These are phyloP conservation scores for Dendroctonus ponderosae DNA, from an alignment of 1,140 invertebrate genomes.

Conservation along the genomic window DNA sequence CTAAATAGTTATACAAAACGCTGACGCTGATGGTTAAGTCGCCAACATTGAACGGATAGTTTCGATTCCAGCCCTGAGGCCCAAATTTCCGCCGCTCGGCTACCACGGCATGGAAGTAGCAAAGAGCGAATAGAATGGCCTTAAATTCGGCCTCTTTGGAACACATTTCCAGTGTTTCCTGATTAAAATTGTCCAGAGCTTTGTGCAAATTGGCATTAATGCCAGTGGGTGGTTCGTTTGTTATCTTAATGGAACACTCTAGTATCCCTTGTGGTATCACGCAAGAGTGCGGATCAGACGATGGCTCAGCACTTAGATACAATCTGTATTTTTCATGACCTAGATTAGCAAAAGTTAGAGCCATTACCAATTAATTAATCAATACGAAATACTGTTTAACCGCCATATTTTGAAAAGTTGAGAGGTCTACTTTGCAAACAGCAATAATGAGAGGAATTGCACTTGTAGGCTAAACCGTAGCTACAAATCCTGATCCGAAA, in stretches of 20 bases:
- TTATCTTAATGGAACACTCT: constrained; percentile 94
- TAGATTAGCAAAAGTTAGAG: constrained; percentile 26
- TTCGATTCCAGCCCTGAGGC: constrained; percentile 90
- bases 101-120: constrained; percentile 95
- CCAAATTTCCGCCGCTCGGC: constrained; percentile 92
- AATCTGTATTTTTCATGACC: constrained; percentile 63
- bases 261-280: constrained; percentile 75
- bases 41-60: constrained; percentile 76
- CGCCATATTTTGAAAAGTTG: too few species aligned
- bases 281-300: constrained; percentile 50
- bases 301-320: constrained; percentile 63
- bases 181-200: constrained; percentile 89
- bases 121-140: constrained; percentile 85
- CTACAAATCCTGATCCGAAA: too few species aligned
- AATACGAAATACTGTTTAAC: too few species aligned
- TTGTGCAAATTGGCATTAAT: constrained; percentile 94
- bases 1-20: constrained; percentile 90
- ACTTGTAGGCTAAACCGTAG: too few species aligned
- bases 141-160: constrained; percentile 94
- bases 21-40: constrained; percentile 91
- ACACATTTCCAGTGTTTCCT: constrained; percentile 91
- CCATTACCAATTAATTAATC: too few species aligned
- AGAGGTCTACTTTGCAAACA: too few species aligned
- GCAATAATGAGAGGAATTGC: too few species aligned
- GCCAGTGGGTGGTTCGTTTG: constrained; percentile 92